Evolutionary conservation across 2,888 invertebrate species (phyloP), one percentile per base, ranked within the genome.

Genomic region (Poecilus cupreus): DNA sequence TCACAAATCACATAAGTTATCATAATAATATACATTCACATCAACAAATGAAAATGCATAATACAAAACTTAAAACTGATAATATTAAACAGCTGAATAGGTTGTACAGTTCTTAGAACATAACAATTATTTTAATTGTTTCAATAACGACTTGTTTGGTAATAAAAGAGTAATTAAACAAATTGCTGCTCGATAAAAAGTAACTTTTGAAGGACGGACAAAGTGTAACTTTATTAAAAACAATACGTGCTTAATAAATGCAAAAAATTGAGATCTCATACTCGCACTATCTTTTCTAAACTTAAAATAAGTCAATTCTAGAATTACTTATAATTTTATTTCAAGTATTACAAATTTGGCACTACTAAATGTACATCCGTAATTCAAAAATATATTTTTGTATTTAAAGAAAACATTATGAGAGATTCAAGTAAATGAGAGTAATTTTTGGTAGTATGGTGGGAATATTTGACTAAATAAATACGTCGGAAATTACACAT

Each of bases 301-400:
- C 72, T 72, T 46, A 5, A 72, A 46, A 43, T 72, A 37, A 68
- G 24, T 60, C 10, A 39, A 39, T 39, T 8, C 3, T 26, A 37
- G 18, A 37, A 39, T 39, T 68, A 32, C 32, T 68, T 39, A 39
- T 24, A 24, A 37, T 32, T 16, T 32, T 32, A 32, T 32, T 64
- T 68, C 39, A 37, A 68, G 37, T 46, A 72, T 46, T 72, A 72
- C 32, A 37, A 68, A 72, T 72, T 72, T 72, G 72, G 72, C 72
- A 72, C 72, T 46, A 46, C 60, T 60, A 68, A 68, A 68, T 68
- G 60, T 60, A 68, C 18, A 68, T 37, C 18, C 32, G 37, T 16
- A 68, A 68, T 68, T 68, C 64, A 68, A 68, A 68, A 68, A 32
- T 68, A 68, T 68, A 60, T 60, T 60, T 54, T 60, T 54, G 11